Evolutionary conservation across 2,888 invertebrate genomes (phyloP).

Genomic region (Andrena minutula): DNA sequence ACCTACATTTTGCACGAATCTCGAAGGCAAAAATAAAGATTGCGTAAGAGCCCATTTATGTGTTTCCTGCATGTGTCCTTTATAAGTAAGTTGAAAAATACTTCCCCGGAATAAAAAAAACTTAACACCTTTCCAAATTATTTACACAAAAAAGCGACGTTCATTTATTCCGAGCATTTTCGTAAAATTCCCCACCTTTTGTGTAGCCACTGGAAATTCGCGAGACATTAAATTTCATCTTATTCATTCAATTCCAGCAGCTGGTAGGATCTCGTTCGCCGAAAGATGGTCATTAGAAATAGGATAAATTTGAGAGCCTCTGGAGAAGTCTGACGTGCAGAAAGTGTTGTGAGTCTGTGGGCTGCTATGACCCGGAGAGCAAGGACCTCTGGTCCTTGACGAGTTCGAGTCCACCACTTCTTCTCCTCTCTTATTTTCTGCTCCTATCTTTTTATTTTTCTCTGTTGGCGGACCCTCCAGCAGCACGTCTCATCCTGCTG

Average conservation of each 20-base stretch:
- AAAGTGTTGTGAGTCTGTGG: slow-evolving; percentile 77
- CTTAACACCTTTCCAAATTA: no score
- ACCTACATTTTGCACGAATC: no score
- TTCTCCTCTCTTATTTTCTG: slow-evolving; percentile 66
- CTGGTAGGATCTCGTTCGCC: background rate
- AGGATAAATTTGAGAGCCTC: slow-evolving; percentile 67
- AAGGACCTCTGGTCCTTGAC: slow-evolving; percentile 84
- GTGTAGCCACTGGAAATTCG: no score
- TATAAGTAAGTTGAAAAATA: no score
- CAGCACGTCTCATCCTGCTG: slow-evolving; percentile 64
- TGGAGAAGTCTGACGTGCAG: slow-evolving; percentile 59
- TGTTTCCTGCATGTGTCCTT: no score
- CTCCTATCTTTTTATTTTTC: slow-evolving; percentile 65
- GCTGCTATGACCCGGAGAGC: slow-evolving; percentile 81
- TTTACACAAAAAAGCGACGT: no score
- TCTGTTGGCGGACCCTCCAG: slow-evolving; percentile 61
- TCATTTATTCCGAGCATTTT: no score
- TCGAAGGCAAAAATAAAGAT: no score
- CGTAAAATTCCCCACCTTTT: no score
- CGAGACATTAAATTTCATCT: no score
- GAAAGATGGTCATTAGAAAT: slow-evolving; percentile 30
- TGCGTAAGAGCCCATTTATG: no score
- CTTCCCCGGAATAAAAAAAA: no score
- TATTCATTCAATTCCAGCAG: background rate
- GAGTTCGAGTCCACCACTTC: slow-evolving; percentile 74